Base-by-base conservation (phyloP, 2,888 invertebrate genomes). In the Criorhina ranunculi region DNA sequence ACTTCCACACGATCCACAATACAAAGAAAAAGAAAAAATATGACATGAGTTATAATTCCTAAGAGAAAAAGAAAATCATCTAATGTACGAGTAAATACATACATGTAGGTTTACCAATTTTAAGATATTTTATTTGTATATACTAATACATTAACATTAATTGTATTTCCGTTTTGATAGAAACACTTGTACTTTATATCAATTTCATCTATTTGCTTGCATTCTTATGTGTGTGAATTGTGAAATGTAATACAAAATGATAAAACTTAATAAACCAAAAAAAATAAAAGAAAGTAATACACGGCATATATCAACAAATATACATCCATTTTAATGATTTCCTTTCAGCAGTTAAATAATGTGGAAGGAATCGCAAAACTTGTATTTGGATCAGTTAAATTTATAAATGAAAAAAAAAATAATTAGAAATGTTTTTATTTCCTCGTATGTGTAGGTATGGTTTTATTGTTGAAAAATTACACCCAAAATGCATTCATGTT, bases 121-220 rank as follows among this genome's bases (percentile, higher is more conserved):
- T 29, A 49, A 31, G 49, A 42, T 59, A 59, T 40, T 72, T 67
- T 66, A 57, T 70, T 42, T 35, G 12, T 67, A 67, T 49, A 77
- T 75, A 51, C 40, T 46, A 17, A 62, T 55, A 57, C 64, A 44
- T 59, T 66, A 49, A 60, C 31, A 51, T 46, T 69, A 60, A 46
- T 59, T 80, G 75, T 17, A 60, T 67, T 66, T 55, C 73, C 53
- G 24, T 80, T 59, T 44, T n/a, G 29, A n/a, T 60, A 55, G 55
- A 80, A 75, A 69, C 51, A 44, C 76, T 81, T 81, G 75, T 81
- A 76, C 80, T 81, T 81, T 81, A 46, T 53, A 69, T 81, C 69
- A 76, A 62, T 64, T 62, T 76, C 24, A 64, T 57, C 40, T 81
- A 69, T 59, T 64, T 76, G 5, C 55, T 49, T 66, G 57, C 60